A percentile compares a stretch with the other conserved stretches of the same genome.
Conservation (phyloP, 2,888 invertebrate species). For the Sialis lutaria region DNA sequence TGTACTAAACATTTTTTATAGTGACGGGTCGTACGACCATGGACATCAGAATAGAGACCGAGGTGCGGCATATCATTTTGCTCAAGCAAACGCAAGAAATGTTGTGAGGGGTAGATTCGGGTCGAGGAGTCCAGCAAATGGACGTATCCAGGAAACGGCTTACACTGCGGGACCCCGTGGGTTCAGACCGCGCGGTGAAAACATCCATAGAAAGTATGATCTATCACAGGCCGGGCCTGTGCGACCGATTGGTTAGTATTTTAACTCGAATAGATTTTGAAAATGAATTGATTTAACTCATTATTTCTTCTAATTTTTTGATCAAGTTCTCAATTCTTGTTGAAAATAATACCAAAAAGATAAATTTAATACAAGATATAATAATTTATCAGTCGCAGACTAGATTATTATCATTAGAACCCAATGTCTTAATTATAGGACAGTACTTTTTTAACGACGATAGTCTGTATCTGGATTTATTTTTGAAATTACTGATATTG, state of each 20-base stretch:
- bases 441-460: too few species aligned
- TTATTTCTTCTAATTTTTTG: too few species aligned
- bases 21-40: slow-evolving; percentile 60
- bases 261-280: too few species aligned
- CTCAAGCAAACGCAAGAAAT: slow-evolving; percentile 44
- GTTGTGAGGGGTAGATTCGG: slow-evolving; percentile 56
- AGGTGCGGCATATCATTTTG: slow-evolving; percentile 52
- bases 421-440: too few species aligned
- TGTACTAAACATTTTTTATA: slow-evolving; percentile 43
- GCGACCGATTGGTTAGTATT: slow-evolving; percentile 42
- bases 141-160: slow-evolving; percentile 47
- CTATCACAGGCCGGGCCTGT: slow-evolving; percentile 41
- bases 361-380: too few species aligned
- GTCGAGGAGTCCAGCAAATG: slow-evolving; percentile 51
- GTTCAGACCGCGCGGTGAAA: slow-evolving; percentile 61
- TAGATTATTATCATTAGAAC: too few species aligned
- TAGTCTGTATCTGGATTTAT: too few species aligned
- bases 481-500: too few species aligned
- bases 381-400: too few species aligned
- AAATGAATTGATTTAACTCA: too few species aligned
- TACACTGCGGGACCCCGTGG: slow-evolving; percentile 65
- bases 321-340: too few species aligned
- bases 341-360: too few species aligned
- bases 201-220: slow-evolving; percentile 53
- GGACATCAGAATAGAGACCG: slow-evolving; percentile 51